These are phyloP conservation scores for Thaumatotibia leucotreta DNA, from an alignment of 1,140 invertebrate species.

Conservation along the genomic window DNA sequence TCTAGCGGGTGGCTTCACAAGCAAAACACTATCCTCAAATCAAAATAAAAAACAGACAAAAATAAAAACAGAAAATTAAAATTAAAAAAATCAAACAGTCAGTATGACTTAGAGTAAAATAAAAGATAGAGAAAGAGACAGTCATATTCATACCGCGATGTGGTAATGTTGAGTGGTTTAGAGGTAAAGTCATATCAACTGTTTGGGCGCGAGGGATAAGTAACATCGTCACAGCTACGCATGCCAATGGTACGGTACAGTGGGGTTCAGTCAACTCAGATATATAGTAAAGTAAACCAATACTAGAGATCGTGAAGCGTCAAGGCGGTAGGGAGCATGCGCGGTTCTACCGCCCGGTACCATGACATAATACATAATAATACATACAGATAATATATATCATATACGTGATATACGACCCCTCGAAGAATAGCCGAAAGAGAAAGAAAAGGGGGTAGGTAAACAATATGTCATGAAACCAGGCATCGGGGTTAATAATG, in stretches of 20 bases:
- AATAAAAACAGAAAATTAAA: conserved; percentile 45
- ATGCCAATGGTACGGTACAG: conserved; percentile 60
- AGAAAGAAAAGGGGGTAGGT: conserved; percentile 15
- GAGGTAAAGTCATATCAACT: conserved; percentile 69
- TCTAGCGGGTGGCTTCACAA: conserved; percentile 42
- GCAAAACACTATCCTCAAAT: conserved; percentile 67
- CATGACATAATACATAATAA: conserved; percentile 11
- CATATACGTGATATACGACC: background rate
- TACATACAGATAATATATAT: background rate
- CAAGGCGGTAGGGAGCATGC: conserved; percentile 21
- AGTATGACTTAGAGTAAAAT: conserved; percentile 69
- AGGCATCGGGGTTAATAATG: conserved; percentile 33
- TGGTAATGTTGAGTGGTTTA: conserved; percentile 55
- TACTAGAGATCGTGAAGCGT: conserved; percentile 57
- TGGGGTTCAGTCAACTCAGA: conserved; percentile 50
- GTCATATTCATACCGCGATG: conserved; percentile 69
- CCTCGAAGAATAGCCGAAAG: background rate
- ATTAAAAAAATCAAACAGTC: conserved; percentile 71
- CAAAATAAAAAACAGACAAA: conserved; percentile 55
- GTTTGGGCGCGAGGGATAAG: conserved; percentile 70
- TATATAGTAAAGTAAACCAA: conserved; percentile 46
- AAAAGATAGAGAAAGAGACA: conserved; percentile 69
- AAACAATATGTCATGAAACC: conserved; percentile 57
- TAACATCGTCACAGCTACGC: conserved; percentile 71
- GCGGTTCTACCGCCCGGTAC: background rate